Evolutionary conservation across 30 jellyfish, hydroid and myxozoan species (phyloP), one percentile per base, ranked within the genome.

Genomic region (Rhopilema esculentum): DNA sequence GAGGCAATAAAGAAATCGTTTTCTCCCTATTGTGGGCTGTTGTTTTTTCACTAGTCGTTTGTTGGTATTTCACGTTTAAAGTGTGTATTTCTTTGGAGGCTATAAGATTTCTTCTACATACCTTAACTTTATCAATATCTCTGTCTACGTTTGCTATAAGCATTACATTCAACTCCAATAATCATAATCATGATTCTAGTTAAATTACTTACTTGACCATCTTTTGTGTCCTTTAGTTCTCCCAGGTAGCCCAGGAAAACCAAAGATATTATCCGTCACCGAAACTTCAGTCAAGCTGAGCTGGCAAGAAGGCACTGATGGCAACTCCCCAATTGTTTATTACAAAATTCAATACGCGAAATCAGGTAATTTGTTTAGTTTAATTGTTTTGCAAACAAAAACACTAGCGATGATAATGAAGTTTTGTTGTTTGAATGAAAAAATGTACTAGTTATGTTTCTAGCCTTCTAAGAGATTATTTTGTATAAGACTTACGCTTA

Each of bases 211-310:
- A n/a, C n/a, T n/a, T n/a, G n/a, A n/a, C n/a, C 57, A 40, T 40
- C 12, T 40, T 2, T 2, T 40, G 57, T 40, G 6, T 40, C 12
- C 57, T 12, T 40, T 40, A 91, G 97, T 15, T 9, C 69, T 74
- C 2, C 99, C 99, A 8, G 94, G 90, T 0, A 63, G 66, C 64
- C 99, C 99, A 1, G 99, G 97, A 48, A 80, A 81, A 17, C 99
- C 99, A 0, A 68, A 30, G 32, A 85, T 81, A 24, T 63, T 71
- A 22, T 72, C 86, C 51, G 49, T 51, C 49, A 31, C 88, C 51
- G 88, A 93, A 7, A 88, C 86, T 0, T 28, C 94, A 26, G 74
- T 85, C 49, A 72, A 69, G 8, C 28, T 95, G 27, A 63, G 80
- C 66, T 95, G 99, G 99, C 72, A 81, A 65, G 97, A 95, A 73